A percentile compares a stretch with the other conserved stretches of the same genome.
These are phyloP conservation scores for Rhodinocichla rosea DNA, from an alignment of 2,113 vertebrate species.

Conservation along the genomic window DNA sequence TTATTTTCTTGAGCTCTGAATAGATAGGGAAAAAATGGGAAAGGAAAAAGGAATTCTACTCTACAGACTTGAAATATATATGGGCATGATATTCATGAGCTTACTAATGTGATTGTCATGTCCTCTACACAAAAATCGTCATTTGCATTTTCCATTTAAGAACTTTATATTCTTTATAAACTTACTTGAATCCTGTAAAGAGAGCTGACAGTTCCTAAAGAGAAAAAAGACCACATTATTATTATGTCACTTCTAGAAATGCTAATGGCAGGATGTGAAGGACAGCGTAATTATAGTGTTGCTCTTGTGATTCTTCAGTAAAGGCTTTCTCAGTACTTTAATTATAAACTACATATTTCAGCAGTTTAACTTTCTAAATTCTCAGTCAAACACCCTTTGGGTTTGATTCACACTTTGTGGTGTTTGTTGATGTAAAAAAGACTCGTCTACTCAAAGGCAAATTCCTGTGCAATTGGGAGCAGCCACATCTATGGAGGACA, in stretches of 20 bases:
- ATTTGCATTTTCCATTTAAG: constrained; percentile 51
- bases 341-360: constrained; percentile 56
- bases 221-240: constrained; percentile 31
- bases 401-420: not conserved
- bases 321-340: constrained; percentile 58
- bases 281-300: constrained; percentile 52
- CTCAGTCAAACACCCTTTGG: constrained; percentile 12
- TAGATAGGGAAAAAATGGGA: not conserved
- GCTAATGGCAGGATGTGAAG: constrained; percentile 60
- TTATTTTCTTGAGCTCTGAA: not conserved
- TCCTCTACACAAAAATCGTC: constrained; percentile 14
- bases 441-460: not conserved
- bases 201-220: constrained; percentile 42
- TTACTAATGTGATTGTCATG: not conserved
- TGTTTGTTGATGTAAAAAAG: not conserved
- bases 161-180: constrained; percentile 42
- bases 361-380: constrained; percentile 29
- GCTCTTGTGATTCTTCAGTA: constrained; percentile 8
- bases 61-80: not conserved
- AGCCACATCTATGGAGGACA: not conserved
- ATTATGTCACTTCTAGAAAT: constrained; percentile 59
- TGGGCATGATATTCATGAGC: not conserved
- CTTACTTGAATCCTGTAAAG: constrained; percentile 40
- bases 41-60: not conserved
- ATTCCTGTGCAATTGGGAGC: rapidly evolving